Conservation (phyloP, 2,797 vertebrate species). For the Lophura swinhoii region DNA sequence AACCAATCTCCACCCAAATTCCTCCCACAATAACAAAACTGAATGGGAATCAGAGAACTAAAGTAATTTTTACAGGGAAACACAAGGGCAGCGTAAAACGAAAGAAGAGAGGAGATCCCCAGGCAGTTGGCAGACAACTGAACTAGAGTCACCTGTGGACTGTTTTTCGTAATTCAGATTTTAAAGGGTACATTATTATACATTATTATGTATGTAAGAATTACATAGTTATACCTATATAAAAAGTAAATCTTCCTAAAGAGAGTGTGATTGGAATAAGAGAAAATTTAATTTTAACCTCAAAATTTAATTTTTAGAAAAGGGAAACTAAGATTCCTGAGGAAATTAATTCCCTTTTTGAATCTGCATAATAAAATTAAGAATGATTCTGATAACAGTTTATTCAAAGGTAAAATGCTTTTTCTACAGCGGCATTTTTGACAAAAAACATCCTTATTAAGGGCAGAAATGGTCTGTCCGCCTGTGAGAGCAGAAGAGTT, state of each 20-base stretch:
- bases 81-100: not conserved
- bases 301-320: fast-evolving
- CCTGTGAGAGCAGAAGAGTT: not conserved
- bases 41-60: not conserved
- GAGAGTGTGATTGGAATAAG: not conserved
- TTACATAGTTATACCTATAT: not conserved
- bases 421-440: not conserved
- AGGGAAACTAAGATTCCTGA: not conserved
- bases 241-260: not conserved
- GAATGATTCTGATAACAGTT: not conserved
- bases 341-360: not conserved
- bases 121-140: not conserved
- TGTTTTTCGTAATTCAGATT: not conserved
- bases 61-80: not conserved
- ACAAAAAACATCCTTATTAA: not conserved
- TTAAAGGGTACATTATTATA: not conserved
- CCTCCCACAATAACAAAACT: fast-evolving
- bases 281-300: not conserved
- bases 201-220: not conserved
- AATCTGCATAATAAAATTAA: not conserved
- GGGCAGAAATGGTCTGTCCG: not conserved
- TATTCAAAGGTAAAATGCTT: not conserved
- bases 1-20: fast-evolving
- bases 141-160: not conserved
- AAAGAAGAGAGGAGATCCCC: not conserved